A percentile compares a stretch with the other conserved stretches of the same genome.
Conservation (phyloP, 2,797 vertebrate genomes). For the Phrynocephalus vlangalii region DNA sequence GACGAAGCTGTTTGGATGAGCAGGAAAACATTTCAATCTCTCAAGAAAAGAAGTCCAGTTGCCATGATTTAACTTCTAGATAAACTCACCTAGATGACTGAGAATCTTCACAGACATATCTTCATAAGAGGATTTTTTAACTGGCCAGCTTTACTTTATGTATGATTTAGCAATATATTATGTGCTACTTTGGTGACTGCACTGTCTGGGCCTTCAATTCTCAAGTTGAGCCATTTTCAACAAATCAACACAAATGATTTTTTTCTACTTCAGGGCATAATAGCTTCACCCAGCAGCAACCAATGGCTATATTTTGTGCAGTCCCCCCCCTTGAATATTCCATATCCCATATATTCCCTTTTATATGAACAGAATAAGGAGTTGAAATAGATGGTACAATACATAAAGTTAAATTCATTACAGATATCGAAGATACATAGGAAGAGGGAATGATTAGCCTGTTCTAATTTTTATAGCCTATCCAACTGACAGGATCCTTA, state of each 20-base stretch:
- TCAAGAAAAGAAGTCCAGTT: too few species aligned
- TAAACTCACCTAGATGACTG: too few species aligned
- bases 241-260: not conserved
- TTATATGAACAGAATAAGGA: not conserved
- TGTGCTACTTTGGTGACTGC: constrained; percentile 35
- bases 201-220: constrained; percentile 26
- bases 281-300: not conserved
- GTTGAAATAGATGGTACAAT: not conserved
- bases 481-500: too few species aligned
- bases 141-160: constrained; percentile 56
- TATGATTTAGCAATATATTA: constrained; percentile 66
- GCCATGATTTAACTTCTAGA: too few species aligned
- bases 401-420: not conserved
- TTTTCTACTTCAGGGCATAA: not conserved
- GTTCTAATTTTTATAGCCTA: too few species aligned
- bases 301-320: not conserved
- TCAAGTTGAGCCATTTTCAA: not conserved
- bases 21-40: too few species aligned
- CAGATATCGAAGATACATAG: not conserved
- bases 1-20: too few species aligned
- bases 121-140: constrained; percentile 32
- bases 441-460: too few species aligned
- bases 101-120: too few species aligned
- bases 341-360: not conserved
- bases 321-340: not conserved